These are phyloP conservation scores for Sciurus carolinensis DNA, from an alignment of 2,797 vertebrate genomes.

Conservation along the genomic window DNA sequence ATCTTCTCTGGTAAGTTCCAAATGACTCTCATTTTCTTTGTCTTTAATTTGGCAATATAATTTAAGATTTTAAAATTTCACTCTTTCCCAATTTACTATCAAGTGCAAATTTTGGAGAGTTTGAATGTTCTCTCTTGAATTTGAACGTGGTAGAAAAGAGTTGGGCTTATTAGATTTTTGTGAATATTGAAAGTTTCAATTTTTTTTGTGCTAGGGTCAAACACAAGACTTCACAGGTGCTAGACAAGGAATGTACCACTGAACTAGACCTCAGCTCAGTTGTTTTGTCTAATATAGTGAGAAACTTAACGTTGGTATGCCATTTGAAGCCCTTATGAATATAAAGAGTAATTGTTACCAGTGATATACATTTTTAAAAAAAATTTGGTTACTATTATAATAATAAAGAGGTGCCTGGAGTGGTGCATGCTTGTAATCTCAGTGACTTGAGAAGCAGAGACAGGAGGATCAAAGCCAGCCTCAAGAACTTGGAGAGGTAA, in stretches of 20 bases:
- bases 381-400: not conserved
- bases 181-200: slow-evolving; percentile 41
- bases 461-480: not conserved
- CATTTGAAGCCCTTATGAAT: not conserved
- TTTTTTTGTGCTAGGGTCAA: not conserved
- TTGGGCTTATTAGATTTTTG: slow-evolving; percentile 20
- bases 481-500: not conserved
- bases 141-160: not conserved
- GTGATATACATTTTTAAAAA: not conserved
- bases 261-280: not conserved
- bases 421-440: not conserved
- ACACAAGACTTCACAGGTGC: not conserved
- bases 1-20: slow-evolving; percentile 58
- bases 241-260: not conserved
- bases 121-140: slow-evolving; percentile 32
- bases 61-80: slow-evolving; percentile 50
- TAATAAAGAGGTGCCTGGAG: no score
- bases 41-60: slow-evolving; percentile 32
- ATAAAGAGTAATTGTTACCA: slow-evolving; percentile 32
- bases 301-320: not conserved
- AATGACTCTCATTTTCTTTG: slow-evolving; percentile 47
- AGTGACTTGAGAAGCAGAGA: not conserved
- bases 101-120: slow-evolving; percentile 30
- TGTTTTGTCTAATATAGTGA: not conserved
- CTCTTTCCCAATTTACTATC: slow-evolving; percentile 19